A percentile compares a stretch with the other conserved stretches of the same genome.
Conservation (phyloP, 1,140 invertebrate genomes). For the Cyrtorhinus lividipennis region DNA sequence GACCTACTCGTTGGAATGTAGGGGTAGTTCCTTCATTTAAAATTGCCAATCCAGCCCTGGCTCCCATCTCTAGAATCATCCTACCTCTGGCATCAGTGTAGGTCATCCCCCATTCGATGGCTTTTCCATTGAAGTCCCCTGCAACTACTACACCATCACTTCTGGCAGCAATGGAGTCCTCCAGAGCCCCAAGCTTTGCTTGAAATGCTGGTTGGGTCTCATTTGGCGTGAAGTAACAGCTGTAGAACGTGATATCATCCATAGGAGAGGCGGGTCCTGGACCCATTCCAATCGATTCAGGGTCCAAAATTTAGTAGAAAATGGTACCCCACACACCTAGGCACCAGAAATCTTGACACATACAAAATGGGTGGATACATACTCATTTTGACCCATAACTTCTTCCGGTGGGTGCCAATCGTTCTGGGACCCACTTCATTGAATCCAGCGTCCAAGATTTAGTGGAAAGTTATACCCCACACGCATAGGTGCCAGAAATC, state of each 20-base stretch:
- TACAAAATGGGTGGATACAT: too few relatives aligned
- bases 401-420: too few relatives aligned
- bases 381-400: too few relatives aligned
- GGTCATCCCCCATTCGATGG: slow-evolving; percentile 22
- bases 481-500: too few relatives aligned
- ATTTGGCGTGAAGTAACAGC: slow-evolving; percentile 21
- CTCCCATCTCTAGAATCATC: slow-evolving; percentile 14
- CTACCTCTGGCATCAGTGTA: slow-evolving; percentile 21
- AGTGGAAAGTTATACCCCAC: too few relatives aligned
- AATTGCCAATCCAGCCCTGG: neutral
- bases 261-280: too few relatives aligned
- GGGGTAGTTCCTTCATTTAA: neutral
- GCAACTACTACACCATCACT: slow-evolving; percentile 15
- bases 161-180: neutral
- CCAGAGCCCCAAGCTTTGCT: neutral
- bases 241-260: slow-evolving; percentile 12
- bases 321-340: too few relatives aligned
- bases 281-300: too few relatives aligned
- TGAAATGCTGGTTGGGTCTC: neutral
- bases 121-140: slow-evolving; percentile 25
- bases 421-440: too few relatives aligned
- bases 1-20: neutral
- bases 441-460: too few relatives aligned
- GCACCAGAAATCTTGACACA: too few relatives aligned
- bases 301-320: too few relatives aligned